phyloP scores from a whole-genome alignment of 1,140 invertebrate genomes.

The Drosophila tani region DNA sequence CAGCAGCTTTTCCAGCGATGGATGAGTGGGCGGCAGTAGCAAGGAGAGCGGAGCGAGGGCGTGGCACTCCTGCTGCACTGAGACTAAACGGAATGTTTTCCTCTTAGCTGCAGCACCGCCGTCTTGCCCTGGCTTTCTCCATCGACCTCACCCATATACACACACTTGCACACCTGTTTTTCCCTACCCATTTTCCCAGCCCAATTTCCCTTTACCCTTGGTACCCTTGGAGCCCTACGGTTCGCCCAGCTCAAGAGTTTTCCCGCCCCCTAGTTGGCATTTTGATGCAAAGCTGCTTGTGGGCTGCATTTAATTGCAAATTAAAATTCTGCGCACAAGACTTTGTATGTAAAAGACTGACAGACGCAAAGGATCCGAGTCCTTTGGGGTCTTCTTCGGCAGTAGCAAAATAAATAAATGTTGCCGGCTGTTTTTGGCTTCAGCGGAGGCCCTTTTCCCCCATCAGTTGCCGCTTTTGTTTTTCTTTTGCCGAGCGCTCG shows the following conservation, averaged over 20 bases:
- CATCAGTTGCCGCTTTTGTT: slow-evolving; percentile 69
- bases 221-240: slow-evolving; percentile 8
- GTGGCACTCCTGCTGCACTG: slow-evolving; percentile 30
- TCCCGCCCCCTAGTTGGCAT: slow-evolving; percentile 52
- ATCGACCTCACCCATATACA: slow-evolving; percentile 1
- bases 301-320: slow-evolving; percentile 84
- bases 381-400: slow-evolving; percentile 57
- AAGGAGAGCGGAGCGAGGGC: neutral
- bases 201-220: slow-evolving; percentile 1
- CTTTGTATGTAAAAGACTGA: slow-evolving; percentile 79
- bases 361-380: slow-evolving; percentile 55
- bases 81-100: slow-evolving; percentile 68
- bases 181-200: neutral
- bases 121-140: slow-evolving; percentile 29
- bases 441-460: slow-evolving; percentile 24
- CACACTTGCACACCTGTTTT: slow-evolving; percentile 36
- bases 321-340: slow-evolving; percentile 83
- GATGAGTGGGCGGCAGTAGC: neutral
- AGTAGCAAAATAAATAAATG: slow-evolving; percentile 80
- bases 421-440: slow-evolving; percentile 60
- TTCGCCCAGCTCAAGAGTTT: slow-evolving; percentile 17
- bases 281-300: slow-evolving; percentile 81
- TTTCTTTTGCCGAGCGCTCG: slow-evolving; percentile 66
- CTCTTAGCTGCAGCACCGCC: slow-evolving; percentile 46
- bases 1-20: slow-evolving; percentile 55